phyloP scores from a whole-genome alignment of 2,797 vertebrate species.

The Lepilemur ruficaudatus region DNA sequence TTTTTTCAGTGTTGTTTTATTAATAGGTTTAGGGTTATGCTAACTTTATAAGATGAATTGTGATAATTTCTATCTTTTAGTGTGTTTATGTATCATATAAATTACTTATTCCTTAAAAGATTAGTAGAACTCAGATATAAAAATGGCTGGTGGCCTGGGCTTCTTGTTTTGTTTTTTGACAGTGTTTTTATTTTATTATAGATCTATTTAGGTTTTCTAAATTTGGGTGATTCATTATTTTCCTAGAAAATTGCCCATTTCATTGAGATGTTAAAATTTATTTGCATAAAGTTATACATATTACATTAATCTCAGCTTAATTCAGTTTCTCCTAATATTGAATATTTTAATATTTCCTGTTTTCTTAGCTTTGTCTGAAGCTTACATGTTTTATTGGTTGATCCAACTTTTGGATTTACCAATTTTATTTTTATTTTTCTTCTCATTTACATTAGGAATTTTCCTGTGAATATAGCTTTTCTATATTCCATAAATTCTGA shows the following conservation, averaged over 20 bases:
- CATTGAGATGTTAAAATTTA: not conserved
- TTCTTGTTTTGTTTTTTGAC: not conserved
- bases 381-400: not conserved
- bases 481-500: not conserved
- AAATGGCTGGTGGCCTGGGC: not conserved
- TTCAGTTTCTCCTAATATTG: not conserved
- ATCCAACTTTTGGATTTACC: not conserved
- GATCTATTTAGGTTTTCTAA: not conserved
- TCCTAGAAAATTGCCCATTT: not conserved
- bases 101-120: not conserved
- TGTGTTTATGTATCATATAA: not conserved
- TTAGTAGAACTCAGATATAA: not conserved
- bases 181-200: not conserved
- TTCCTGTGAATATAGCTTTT: not conserved
- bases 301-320: not conserved
- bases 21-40: not conserved
- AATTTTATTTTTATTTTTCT: not conserved
- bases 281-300: not conserved
- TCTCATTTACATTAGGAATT: not conserved
- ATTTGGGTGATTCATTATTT: not conserved
- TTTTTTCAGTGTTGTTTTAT: not conserved
- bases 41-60: not conserved
- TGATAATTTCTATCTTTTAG: not conserved
- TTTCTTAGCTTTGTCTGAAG: not conserved
- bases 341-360: not conserved